Percentiles rank a stretch among this genome's conserved stretches.
phyloP scores from a whole-genome alignment of 2,797 vertebrate species.

The Lacerta viridis region DNA sequence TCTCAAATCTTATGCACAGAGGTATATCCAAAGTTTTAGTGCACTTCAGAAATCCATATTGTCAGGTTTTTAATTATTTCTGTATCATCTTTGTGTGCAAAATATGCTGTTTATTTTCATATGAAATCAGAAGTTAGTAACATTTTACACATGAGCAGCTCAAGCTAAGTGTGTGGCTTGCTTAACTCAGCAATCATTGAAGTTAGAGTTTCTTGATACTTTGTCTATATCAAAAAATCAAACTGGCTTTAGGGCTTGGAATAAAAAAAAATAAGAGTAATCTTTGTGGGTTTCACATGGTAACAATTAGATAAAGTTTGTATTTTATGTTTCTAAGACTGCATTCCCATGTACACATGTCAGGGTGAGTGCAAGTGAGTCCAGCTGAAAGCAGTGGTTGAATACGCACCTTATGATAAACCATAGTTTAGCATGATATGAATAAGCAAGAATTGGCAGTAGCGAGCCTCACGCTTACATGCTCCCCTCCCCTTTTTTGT shows the following conservation, averaged over 20 bases:
- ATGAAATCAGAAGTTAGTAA: neutral
- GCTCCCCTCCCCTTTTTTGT: no score
- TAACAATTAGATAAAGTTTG: neutral
- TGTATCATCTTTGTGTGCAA: neutral
- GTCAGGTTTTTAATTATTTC: neutral
- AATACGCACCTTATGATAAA: no score
- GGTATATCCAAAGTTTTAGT: neutral
- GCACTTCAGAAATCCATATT: neutral
- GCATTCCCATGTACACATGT: neutral
- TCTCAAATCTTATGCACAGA: neutral
- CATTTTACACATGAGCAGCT: neutral
- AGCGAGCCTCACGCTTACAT: no score
- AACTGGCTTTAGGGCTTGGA: neutral
- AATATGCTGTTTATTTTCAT: neutral
- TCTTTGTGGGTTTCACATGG: neutral
- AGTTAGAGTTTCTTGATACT: neutral
- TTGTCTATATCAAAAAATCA: neutral
- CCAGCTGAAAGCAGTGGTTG: neutral
- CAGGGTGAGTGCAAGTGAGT: neutral
- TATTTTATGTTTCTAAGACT: neutral
- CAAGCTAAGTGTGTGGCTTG: no score
- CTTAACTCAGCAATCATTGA: neutral
- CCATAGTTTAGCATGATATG: no score
- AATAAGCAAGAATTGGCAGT: no score
- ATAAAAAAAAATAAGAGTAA: neutral